A percentile compares a stretch with the other conserved stretches of the same genome.
Evolutionary conservation across 2,797 vertebrate genomes (phyloP).

Genomic region (Enteromius thamalakanensis): DNA sequence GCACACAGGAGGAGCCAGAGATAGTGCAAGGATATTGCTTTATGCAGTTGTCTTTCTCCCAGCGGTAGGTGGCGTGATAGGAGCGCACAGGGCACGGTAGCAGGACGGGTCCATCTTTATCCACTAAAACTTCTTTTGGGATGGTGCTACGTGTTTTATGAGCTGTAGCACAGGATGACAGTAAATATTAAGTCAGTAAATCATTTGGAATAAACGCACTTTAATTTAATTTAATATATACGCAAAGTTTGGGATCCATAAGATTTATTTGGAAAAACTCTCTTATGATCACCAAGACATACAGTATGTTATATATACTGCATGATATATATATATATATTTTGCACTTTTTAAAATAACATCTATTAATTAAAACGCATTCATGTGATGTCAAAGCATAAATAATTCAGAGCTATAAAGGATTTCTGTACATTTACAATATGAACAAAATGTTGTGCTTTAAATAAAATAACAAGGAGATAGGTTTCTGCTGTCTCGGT

Average conservation of each 20-base stretch:
- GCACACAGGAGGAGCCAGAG: slow-evolving; percentile 80
- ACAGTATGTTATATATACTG: background rate
- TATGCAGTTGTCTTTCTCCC: slow-evolving; percentile 81
- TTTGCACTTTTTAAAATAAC: background rate
- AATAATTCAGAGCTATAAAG: too few species aligned
- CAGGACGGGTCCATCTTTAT: slow-evolving; percentile 75
- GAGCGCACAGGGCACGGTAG: slow-evolving; percentile 83
- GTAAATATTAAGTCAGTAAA: background rate
- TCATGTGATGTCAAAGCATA: too few species aligned
- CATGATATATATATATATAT: too few species aligned
- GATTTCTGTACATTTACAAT: too few species aligned
- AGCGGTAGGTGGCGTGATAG: slow-evolving; percentile 82
- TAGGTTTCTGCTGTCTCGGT: too few species aligned
- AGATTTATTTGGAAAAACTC: background rate
- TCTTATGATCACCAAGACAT: background rate
- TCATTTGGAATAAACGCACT: background rate
- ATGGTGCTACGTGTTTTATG: slow-evolving; percentile 74
- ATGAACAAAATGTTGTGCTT: too few species aligned
- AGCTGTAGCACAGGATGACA: slow-evolving; percentile 57
- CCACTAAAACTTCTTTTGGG: slow-evolving; percentile 76
- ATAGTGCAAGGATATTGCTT: slow-evolving; percentile 81
- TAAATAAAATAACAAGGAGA: too few species aligned
- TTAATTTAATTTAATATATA: background rate
- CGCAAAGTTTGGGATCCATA: background rate
- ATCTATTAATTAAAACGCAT: too few species aligned